These are phyloP conservation scores for Galeopterus variegatus DNA, from an alignment of 2,113 vertebrate genomes.

Conservation along the genomic window DNA sequence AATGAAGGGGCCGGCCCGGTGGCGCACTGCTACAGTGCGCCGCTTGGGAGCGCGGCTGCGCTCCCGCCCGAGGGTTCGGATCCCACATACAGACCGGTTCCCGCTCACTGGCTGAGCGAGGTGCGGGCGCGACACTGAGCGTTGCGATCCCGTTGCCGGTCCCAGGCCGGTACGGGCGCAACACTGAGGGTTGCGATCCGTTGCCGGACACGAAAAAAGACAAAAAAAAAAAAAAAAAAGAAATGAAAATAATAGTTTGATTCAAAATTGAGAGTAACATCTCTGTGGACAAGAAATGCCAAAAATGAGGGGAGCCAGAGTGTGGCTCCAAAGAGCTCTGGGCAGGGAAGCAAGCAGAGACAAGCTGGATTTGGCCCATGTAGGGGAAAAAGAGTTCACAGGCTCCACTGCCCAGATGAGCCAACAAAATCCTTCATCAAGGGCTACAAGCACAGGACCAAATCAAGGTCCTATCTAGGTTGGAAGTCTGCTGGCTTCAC, in stretches of 20 bases:
- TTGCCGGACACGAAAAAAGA: too few species aligned
- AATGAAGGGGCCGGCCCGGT: too few species aligned
- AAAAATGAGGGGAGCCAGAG: background rate
- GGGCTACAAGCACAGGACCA: background rate
- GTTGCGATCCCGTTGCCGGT: too few species aligned
- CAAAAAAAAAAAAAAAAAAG: too few species aligned
- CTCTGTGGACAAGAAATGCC: background rate
- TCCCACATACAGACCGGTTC: too few species aligned
- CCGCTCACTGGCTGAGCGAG: too few species aligned
- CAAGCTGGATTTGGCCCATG: background rate
- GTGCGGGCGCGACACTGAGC: too few species aligned
- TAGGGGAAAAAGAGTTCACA: background rate
- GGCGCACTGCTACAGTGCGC: too few species aligned
- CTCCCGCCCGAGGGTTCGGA: too few species aligned
- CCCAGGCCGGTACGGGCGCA: too few species aligned
- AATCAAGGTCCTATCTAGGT: background rate
- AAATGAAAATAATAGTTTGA: slow-evolving; percentile 8
- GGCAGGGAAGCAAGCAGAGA: background rate
- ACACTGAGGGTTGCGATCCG: too few species aligned
- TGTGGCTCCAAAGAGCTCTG: background rate
- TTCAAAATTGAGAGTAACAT: background rate
- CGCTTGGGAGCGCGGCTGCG: too few species aligned
- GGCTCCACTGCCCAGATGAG: background rate
- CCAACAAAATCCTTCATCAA: background rate
- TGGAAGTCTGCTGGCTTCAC: background rate